Conservation (phyloP, 2,888 invertebrate species). For the Chrysotoxum bicinctum region DNA sequence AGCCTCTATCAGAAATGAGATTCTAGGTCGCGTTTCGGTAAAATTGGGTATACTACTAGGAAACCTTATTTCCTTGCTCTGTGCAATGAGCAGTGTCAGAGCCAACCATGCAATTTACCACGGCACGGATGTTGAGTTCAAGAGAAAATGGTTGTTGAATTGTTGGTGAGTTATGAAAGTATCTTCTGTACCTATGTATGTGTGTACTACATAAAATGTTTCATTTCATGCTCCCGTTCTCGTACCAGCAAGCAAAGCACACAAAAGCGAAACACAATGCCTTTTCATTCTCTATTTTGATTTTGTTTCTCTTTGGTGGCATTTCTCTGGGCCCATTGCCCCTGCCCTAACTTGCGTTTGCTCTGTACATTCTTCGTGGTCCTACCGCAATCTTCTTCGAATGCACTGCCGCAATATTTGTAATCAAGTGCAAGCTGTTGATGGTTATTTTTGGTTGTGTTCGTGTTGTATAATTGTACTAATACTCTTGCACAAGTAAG, state of each 20-base stretch:
- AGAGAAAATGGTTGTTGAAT: constrained; percentile 12
- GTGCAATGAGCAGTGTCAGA: not conserved
- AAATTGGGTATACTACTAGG: constrained; percentile 44
- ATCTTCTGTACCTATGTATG: not conserved
- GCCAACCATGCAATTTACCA: not conserved
- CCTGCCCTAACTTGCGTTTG: not conserved
- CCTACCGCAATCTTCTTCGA: constrained; percentile 59
- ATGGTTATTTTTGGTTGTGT: constrained; percentile 20
- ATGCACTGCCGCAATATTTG: constrained; percentile 15
- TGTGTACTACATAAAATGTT: not conserved
- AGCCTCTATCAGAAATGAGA: constrained; percentile 58
- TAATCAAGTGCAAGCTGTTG: constrained; percentile 52
- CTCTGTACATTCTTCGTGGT: constrained; percentile 1
- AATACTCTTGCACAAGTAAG: not conserved
- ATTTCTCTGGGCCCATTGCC: not conserved
- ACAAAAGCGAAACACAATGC: not conserved
- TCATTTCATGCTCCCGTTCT: not conserved
- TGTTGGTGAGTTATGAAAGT: not conserved
- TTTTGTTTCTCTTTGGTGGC: constrained; percentile 22
- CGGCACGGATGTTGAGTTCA: not conserved
- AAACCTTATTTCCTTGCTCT: constrained; percentile 49
- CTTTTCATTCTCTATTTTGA: not conserved
- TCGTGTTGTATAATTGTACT: not conserved
- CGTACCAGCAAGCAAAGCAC: no score
- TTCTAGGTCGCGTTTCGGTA: constrained; percentile 65